Base-by-base conservation (phyloP, 2,797 vertebrate genomes). In the Pyrocephalus nanus region DNA sequence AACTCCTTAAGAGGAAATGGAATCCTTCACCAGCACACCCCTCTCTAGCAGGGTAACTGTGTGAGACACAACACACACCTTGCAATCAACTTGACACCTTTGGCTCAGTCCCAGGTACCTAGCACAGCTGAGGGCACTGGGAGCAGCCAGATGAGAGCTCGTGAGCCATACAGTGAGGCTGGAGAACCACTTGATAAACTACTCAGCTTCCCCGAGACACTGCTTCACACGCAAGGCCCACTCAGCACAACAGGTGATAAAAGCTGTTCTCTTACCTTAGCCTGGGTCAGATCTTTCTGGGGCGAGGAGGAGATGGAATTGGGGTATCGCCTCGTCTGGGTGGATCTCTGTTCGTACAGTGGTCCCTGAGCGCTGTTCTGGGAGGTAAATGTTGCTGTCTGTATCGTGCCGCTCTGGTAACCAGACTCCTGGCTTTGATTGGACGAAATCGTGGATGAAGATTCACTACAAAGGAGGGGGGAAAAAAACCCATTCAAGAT, bases 231-330 rank as follows among this genome's bases (percentile, higher is more conserved):
- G 5, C 23, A 7, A 12, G 1, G 9, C 21, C 80, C 18, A 26
- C 38, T 55, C 45, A 53, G 58, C 43, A 55, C 7, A 7, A 29
- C 0, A 3, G 9, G 12, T 6, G 47, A 73, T 43, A 43, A 19
- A 67, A 55, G 77, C 54, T 43, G 3, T 25, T 51, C 21, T 27
- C 96, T 92, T 95, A 99, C 99, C 98, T 99, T 99, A 96, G 98
- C 95, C 95, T 99, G 97, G 98, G 99, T 98, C 97, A 99, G 97
- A 88, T 99, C 99, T 96, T 99, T 99, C 97, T 99, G 99, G 82
- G 99, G 99, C 4, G 99, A 99, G 62, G 99, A 99, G 45, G 98
- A 99, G 92, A 98, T 98, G 1, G 99, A 99, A 72, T 98, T 98
- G 40, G 99, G 99, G 96, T 99, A 99, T 73, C 98, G 98, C 45